Conservation (phyloP, 2,113 vertebrate genomes). For the Cavia aperea region DNA sequence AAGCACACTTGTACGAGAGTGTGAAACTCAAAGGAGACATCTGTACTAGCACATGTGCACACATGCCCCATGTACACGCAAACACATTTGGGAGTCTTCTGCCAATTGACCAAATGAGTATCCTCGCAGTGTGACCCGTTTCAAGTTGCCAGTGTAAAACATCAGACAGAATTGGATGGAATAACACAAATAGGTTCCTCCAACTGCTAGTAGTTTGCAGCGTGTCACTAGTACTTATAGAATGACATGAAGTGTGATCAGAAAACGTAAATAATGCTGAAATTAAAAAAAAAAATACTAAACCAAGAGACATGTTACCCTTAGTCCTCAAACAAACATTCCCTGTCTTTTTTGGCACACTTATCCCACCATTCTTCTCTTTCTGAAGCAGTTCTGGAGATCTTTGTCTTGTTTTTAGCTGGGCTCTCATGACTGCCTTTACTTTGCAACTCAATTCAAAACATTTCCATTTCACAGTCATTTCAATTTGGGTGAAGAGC, state of each 20-base stretch:
- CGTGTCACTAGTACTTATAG: not conserved
- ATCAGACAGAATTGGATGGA: not conserved
- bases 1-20: not conserved
- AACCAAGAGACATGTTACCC: not conserved
- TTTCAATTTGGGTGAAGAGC: not conserved
- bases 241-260: not conserved
- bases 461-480: not conserved
- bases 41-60: too few species aligned
- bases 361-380: not conserved
- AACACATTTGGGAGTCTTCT: not conserved
- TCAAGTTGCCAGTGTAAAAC: too few species aligned
- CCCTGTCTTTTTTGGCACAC: not conserved
- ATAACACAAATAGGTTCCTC: not conserved
- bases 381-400: not conserved
- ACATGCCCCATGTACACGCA: too few species aligned
- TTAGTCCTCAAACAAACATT: not conserved
- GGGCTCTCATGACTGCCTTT: not conserved
- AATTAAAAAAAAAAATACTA: not conserved
- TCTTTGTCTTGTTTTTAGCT: not conserved
- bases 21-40: not conserved
- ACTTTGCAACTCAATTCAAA: not conserved
- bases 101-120: rapidly evolving
- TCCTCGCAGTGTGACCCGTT: too few species aligned
- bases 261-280: not conserved
- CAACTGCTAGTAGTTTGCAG: not conserved